These are phyloP conservation scores for Agapostemon virescens DNA, from an alignment of 2,888 invertebrate genomes.

Conservation along the genomic window DNA sequence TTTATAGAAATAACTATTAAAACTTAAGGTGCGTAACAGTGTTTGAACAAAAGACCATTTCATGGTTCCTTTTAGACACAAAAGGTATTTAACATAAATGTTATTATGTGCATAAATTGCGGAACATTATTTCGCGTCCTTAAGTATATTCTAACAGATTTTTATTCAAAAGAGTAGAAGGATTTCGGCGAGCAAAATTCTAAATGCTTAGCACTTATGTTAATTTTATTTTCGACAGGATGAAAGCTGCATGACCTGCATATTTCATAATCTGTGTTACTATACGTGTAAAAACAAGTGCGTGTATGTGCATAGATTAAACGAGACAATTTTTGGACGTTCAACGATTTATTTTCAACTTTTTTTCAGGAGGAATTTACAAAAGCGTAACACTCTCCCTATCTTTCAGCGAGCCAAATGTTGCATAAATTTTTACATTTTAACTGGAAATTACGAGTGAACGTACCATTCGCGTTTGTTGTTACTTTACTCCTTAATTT, in stretches of 20 bases:
- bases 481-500: not conserved
- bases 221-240: not conserved
- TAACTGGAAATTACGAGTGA: not conserved
- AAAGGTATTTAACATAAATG: not conserved
- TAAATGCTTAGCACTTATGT: not conserved
- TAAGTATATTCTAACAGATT: not conserved
- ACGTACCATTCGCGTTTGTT: not conserved
- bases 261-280: not conserved
- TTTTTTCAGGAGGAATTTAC: not conserved
- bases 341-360: not conserved
- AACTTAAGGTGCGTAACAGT: not conserved
- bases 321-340: not conserved
- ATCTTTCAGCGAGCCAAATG: not conserved
- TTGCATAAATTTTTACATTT: not conserved
- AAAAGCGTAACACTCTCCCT: not conserved
- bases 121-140: not conserved
- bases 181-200: not conserved
- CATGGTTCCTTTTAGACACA: not conserved
- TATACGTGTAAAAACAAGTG: not conserved
- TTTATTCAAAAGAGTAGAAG: not conserved
- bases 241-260: not conserved
- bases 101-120: not conserved
- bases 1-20: not conserved
- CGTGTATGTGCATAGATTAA: not conserved
- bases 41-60: not conserved